Base-by-base conservation (phyloP, 2,888 invertebrate species). In the Yponomeuta plumbellus region DNA sequence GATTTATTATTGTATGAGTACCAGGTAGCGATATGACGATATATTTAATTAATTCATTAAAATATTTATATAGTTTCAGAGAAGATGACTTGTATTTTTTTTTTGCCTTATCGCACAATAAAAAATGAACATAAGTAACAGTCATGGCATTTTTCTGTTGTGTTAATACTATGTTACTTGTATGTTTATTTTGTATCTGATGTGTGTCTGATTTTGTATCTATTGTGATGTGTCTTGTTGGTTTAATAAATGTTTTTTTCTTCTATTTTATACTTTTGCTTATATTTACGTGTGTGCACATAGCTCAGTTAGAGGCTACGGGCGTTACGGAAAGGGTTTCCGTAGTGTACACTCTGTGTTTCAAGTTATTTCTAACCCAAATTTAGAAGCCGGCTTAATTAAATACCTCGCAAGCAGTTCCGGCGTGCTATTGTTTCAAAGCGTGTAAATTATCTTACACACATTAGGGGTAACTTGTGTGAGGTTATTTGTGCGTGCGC, bases 301-400 rank as follows among this genome's bases (percentile, higher is more conserved):
- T 6, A 34, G 8, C 34, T 34, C 8, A 34, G 34, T n/a, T n/a
- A n/a, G n/a, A n/a, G n/a, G n/a, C n/a, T n/a, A n/a, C n/a, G n/a
- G n/a, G n/a, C n/a, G n/a, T n/a, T n/a, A n/a, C n/a, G n/a, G n/a
- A n/a, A n/a, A n/a, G n/a, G n/a, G n/a, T 11, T 58, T 58, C 20
- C 21, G 22, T 22, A 61, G 61, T 61, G 0, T 17, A 34, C 13
- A 61, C 23, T 61, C 13, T 26, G 26, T n/a, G 40, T 10, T 3
- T 64, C 44, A n/a, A 39, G 44, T 65, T 57, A 65, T 56, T 56
- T 11, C 57, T 20, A 11, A 39, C 65, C 65, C 69, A 70, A 72
- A 73, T 74, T 73, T 72, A 69, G 67, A 69, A 52, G 71, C 69
- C 69, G 68, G 71, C 70, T 75, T 76, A 76, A 76, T 76, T 75